Conservation (phyloP, 2,113 vertebrate species). For the Ophiodon elongatus region DNA sequence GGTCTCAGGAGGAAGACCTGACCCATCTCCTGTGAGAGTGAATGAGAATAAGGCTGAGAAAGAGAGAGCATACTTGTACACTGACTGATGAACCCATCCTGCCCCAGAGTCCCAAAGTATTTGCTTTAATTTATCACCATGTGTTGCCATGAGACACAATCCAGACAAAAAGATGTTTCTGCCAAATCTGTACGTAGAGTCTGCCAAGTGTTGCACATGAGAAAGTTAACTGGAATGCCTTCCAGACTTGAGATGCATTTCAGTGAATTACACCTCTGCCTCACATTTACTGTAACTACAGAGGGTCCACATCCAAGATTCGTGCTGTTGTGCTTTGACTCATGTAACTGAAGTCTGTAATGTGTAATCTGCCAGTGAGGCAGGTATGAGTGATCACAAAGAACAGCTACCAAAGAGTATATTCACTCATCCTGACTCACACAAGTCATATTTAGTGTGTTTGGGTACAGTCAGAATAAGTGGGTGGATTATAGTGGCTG, state of each 20-base stretch:
- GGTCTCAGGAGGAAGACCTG: constrained; percentile 32
- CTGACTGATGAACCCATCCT: constrained; percentile 53
- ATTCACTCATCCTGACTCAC: constrained; percentile 48
- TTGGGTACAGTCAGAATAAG: constrained; percentile 49
- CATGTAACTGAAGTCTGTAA: constrained; percentile 26
- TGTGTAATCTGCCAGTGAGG: constrained; percentile 31
- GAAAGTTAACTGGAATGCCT: constrained; percentile 36
- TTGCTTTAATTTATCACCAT: constrained; percentile 70
- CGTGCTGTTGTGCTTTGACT: constrained; percentile 35
- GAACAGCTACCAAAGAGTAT: constrained; percentile 34
- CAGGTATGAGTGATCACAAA: constrained; percentile 16
- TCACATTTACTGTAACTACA: constrained; percentile 38
- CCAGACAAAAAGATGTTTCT: constrained; percentile 47
- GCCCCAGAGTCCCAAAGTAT: constrained; percentile 47
- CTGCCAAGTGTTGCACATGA: constrained; percentile 69
- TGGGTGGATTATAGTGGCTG: constrained; percentile 57
- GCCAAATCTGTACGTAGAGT: constrained; percentile 55
- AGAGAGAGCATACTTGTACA: constrained; percentile 34
- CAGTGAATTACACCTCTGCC: constrained; percentile 34
- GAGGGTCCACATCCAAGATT: constrained; percentile 20
- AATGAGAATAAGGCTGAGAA: constrained; percentile 30
- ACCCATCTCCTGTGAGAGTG: constrained; percentile 29
- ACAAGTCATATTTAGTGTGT: constrained; percentile 54
- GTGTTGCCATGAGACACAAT: constrained; percentile 50
- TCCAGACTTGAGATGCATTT: constrained; percentile 29